Conservation (phyloP, 2,797 vertebrate genomes). For the Karalla daura region DNA sequence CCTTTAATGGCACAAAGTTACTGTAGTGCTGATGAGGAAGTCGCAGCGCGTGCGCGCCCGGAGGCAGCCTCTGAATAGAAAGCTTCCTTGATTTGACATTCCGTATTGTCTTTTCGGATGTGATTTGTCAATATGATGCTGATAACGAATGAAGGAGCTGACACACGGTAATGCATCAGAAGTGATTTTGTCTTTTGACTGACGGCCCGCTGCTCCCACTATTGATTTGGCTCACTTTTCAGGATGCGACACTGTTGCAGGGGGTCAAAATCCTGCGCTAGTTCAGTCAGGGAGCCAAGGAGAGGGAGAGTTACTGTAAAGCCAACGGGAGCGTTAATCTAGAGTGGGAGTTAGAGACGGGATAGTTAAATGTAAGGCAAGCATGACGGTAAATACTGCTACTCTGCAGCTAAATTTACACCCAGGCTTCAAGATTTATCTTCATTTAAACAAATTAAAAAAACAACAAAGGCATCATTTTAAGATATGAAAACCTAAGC, state of each 20-base stretch:
- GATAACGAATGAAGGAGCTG: constrained; percentile 69
- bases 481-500: constrained; percentile 33
- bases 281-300: constrained; percentile 45
- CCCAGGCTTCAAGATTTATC: constrained; percentile 9
- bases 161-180: constrained; percentile 67
- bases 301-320: constrained; percentile 29
- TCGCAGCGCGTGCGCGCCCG: neutral
- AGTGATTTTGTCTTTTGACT: constrained; percentile 72
- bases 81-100: constrained; percentile 66
- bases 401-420: neutral
- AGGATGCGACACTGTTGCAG: constrained; percentile 24
- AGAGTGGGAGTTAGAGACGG: neutral
- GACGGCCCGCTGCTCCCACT: constrained; percentile 61
- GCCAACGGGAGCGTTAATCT: constrained; percentile 22
- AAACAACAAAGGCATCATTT: constrained; percentile 15
- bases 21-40: constrained; percentile 12
- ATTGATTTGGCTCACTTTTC: constrained; percentile 69
- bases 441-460: constrained; percentile 20
- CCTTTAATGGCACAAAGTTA: constrained; percentile 23
- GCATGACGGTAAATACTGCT: constrained; percentile 6
- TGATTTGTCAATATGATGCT: constrained; percentile 72
- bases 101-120: constrained; percentile 63
- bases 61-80: constrained; percentile 23
- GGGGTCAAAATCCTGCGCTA: constrained; percentile 41
- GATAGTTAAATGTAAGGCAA: constrained; percentile 25